Percentiles rank a stretch among this genome's conserved stretches.
phyloP scores from a whole-genome alignment of 1,140 invertebrate genomes.

The Stenopsyche tienmushanensis region DNA sequence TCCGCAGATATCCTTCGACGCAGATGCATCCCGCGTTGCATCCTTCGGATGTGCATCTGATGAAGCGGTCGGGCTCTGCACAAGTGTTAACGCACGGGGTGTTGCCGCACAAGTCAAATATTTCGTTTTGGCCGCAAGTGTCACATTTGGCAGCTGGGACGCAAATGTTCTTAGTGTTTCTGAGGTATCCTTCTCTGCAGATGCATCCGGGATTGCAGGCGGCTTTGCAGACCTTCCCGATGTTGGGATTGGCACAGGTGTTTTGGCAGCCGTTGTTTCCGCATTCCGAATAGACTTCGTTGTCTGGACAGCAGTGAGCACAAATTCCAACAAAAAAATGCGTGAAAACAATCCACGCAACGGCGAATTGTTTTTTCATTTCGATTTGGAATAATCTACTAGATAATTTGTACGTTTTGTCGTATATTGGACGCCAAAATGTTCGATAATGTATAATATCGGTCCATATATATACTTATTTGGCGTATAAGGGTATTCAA shows the following conservation, averaged over 20 bases:
- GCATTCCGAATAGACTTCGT: constrained; percentile 25
- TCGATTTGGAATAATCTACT: too few species aligned
- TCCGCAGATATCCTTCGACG: neutral
- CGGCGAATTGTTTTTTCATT: too few species aligned
- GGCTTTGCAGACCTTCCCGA: too few species aligned
- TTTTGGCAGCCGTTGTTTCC: too few species aligned
- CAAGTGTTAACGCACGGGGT: constrained; percentile 13
- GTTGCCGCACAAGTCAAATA: constrained; percentile 1
- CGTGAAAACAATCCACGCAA: too few species aligned
- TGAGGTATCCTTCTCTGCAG: constrained; percentile 12
- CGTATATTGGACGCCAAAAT: too few species aligned
- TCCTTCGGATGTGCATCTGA: neutral
- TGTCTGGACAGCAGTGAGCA: neutral
- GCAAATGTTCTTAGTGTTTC: constrained; percentile 18
- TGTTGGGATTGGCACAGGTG: too few species aligned
- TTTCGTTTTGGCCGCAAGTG: neutral
- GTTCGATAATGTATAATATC: too few species aligned
- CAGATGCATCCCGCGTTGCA: constrained; percentile 8
- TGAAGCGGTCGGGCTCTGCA: constrained; percentile 1
- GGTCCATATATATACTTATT: too few species aligned
- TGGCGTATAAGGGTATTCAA: too few species aligned
- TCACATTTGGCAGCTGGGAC: too few species aligned
- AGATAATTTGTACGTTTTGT: too few species aligned
- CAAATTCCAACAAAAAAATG: neutral
- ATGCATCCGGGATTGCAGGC: constrained; percentile 34